Percentiles rank a stretch among this genome's conserved stretches.
phyloP scores from a whole-genome alignment of 2,888 invertebrate species.

The Zaprionus obscuricornis region DNA sequence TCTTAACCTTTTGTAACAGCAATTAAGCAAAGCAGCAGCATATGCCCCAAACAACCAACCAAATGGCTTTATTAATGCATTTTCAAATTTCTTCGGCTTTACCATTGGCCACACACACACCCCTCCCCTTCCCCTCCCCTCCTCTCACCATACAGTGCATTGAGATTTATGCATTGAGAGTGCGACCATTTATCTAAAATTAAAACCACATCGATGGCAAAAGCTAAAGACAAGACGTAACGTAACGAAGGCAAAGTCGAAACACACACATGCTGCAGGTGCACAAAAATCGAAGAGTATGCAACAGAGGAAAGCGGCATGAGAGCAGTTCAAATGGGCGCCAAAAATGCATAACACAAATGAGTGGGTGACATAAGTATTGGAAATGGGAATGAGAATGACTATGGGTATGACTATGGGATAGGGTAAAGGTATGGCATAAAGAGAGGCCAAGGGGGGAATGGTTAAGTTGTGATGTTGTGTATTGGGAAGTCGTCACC shows the following conservation, averaged over 20 bases:
- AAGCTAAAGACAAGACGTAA: too few species aligned
- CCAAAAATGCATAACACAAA: constrained; percentile 40
- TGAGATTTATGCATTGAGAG: constrained; percentile 52
- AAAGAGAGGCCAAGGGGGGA: neutral
- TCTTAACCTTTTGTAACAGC: constrained; percentile 53
- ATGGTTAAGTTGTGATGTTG: constrained; percentile 11
- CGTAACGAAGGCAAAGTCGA: neutral
- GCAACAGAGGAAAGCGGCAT: constrained; percentile 7
- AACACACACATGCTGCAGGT: constrained; percentile 45
- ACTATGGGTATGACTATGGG: neutral
- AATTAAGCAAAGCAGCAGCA: constrained; percentile 40
- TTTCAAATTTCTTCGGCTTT: too few species aligned
- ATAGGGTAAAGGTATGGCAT: neutral
- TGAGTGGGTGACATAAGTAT: constrained; percentile 38
- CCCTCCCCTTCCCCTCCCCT: too few species aligned
- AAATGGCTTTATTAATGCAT: constrained; percentile 56
- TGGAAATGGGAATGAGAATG: neutral
- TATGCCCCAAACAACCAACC: constrained; percentile 13
- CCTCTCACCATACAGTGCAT: too few species aligned
- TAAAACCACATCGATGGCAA: constrained; percentile 26
- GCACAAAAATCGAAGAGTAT: constrained; percentile 17
- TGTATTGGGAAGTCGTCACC: constrained; percentile 49
- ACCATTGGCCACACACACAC: too few species aligned
- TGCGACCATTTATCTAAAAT: constrained; percentile 56
- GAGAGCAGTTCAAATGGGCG: constrained; percentile 15